phyloP scores from a whole-genome alignment of 2,797 vertebrate species.

The Vespertilio murinus region DNA sequence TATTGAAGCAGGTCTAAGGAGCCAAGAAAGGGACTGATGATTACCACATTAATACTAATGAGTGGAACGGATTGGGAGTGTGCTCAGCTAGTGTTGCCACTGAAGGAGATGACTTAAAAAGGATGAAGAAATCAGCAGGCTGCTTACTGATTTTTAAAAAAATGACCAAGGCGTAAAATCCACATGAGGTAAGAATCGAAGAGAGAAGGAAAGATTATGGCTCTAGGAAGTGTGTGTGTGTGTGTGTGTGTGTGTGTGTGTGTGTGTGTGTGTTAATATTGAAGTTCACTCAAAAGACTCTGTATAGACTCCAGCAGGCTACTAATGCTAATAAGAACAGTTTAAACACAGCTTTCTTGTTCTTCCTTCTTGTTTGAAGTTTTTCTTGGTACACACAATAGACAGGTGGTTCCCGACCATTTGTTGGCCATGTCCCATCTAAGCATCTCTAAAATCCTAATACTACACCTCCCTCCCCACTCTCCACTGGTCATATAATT shows the following conservation, averaged over 20 bases:
- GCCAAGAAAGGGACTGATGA: constrained; percentile 41
- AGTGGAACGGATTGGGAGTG: not conserved
- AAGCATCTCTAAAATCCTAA: too few species aligned
- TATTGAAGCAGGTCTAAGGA: constrained; percentile 68
- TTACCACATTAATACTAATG: constrained; percentile 35
- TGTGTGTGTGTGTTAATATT: not conserved
- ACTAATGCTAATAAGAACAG: not conserved
- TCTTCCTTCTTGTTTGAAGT: not conserved
- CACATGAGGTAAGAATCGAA: not conserved
- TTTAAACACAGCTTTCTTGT: not conserved
- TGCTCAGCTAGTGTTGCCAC: not conserved
- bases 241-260: not conserved
- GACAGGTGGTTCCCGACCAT: too few species aligned
- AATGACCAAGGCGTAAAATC: constrained; percentile 32
- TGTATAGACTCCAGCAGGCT: not conserved
- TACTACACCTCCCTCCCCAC: too few species aligned
- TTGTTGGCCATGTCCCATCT: too few species aligned
- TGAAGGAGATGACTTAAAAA: constrained; percentile 18
- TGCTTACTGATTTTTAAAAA: not conserved
- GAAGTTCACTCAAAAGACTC: not conserved
- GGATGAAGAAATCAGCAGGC: constrained; percentile 10
- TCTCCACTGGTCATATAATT: too few species aligned
- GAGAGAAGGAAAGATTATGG: not conserved
- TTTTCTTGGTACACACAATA: not conserved
- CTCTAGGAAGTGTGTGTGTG: not conserved